Base-by-base conservation (phyloP, 2,113 vertebrate species). In the Pandion haliaetus region DNA sequence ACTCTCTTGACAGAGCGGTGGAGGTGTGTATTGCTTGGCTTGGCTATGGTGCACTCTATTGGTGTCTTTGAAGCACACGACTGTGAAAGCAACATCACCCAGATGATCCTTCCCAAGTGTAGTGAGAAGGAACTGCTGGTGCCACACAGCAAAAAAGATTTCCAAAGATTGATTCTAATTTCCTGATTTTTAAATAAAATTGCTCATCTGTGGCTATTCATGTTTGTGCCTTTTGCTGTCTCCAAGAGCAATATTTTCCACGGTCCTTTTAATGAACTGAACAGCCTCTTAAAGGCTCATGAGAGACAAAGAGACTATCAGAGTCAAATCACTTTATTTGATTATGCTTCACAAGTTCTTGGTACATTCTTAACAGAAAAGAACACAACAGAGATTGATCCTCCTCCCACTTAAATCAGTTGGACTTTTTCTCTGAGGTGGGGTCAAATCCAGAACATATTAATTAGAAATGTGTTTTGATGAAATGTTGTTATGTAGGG, bases 241-340 rank as follows among this genome's bases (percentile, higher is more conserved):
- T 96, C 96, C 94, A 95, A 95, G 23, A 96, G 50, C 70, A 97
- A 95, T 36, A 85, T 79, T 88, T 91, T 94, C 83, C 31, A 79
- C 89, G 86, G 88, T 95, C 80, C 7, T 89, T 93, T 95, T 95
- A 95, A 93, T 89, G 88, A 86, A 67, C 24, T 76, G 47, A 92
- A 18, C 52, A 40, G 59, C 36, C 21, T 84, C 69, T 34, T 76
- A 70, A 90, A 95, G 40, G 54, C 80, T 94, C 93, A 73, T 36
- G 72, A 96, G 93, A 95, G 78, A 78, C 80, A 62, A 38, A 79
- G 47, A 92, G 74, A 19, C 38, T 86, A 77, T 93, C 59, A 93
- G 83, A 95, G n/a, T 54, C 38, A 95, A 93, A 91, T 89, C 44
- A 5, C 82, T 76, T 89, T 52, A 76, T 95, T 88, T 93, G 61